These are phyloP conservation scores for Podabrus alpinus DNA, from an alignment of 2,888 invertebrate genomes.

Conservation along the genomic window DNA sequence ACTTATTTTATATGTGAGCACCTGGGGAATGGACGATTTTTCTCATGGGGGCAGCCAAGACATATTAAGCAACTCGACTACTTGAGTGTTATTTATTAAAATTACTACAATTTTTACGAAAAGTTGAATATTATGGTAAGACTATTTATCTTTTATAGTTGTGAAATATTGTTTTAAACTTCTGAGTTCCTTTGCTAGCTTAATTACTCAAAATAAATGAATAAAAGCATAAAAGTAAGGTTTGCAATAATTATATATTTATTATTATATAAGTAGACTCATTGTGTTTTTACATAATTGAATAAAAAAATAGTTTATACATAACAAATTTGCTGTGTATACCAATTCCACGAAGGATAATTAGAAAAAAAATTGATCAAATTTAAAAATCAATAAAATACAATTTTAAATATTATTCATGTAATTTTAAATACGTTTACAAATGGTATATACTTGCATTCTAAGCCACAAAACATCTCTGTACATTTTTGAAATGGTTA, in stretches of 20 bases:
- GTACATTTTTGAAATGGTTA: slow-evolving; percentile 45
- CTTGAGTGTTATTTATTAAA: too few relatives aligned
- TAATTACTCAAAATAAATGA: background rate
- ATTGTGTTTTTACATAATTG: background rate
- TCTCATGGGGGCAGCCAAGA: too few relatives aligned
- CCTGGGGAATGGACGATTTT: too few relatives aligned
- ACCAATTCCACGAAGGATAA: background rate
- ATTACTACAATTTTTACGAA: too few relatives aligned
- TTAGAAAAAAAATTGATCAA: background rate
- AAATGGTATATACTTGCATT: slow-evolving; percentile 52
- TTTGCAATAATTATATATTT: background rate
- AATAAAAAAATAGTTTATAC: background rate
- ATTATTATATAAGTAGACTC: background rate
- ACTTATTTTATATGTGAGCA: too few relatives aligned
- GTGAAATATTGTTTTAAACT: too few relatives aligned
- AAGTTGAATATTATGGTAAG: too few relatives aligned
- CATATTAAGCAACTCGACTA: too few relatives aligned
- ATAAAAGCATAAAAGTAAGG: background rate
- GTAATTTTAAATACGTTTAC: slow-evolving; percentile 51
- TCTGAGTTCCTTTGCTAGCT: background rate
- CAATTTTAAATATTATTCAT: slow-evolving; percentile 21
- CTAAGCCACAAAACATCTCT: slow-evolving; percentile 53
- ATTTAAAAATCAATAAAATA: background rate
- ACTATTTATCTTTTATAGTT: too few relatives aligned
- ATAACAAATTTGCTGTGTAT: background rate